Percentiles rank a stretch among this genome's conserved stretches.
These are phyloP conservation scores for Callaeas wilsoni DNA, from an alignment of 2,113 vertebrate genomes.

Conservation along the genomic window DNA sequence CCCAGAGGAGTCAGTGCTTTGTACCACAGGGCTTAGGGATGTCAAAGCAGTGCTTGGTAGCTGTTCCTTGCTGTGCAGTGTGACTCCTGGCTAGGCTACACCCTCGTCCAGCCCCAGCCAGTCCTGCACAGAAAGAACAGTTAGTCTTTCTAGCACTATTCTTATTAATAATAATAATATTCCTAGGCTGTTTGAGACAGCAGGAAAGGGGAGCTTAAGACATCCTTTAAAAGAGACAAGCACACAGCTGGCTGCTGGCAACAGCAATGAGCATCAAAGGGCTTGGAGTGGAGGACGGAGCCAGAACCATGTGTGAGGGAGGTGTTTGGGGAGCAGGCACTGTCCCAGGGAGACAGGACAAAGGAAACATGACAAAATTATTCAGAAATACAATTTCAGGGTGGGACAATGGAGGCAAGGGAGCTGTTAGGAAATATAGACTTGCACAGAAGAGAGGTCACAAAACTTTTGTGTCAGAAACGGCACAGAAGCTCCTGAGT, in stretches of 20 bases:
- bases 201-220: conserved; percentile 8
- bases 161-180: not conserved
- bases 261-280: conserved; percentile 4
- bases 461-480: not conserved
- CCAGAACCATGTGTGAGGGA: not conserved
- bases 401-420: not conserved
- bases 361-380: not conserved
- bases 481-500: not conserved
- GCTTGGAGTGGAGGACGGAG: not conserved
- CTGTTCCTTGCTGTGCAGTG: not conserved
- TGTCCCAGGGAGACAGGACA: not conserved
- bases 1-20: not conserved
- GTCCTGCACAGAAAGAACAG: not conserved
- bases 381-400: not conserved
- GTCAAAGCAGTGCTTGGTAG: not conserved
- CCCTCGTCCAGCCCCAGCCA: not conserved
- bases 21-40: not conserved
- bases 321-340: not conserved
- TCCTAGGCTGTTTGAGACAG: not conserved
- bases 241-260: conserved; percentile 25
- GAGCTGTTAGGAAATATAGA: not conserved
- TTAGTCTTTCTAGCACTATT: not conserved
- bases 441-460: not conserved
- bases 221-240: not conserved
- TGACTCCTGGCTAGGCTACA: not conserved